Evolutionary conservation across 2,113 vertebrate genomes (phyloP).

Genomic region (Rhipidura dahli): DNA sequence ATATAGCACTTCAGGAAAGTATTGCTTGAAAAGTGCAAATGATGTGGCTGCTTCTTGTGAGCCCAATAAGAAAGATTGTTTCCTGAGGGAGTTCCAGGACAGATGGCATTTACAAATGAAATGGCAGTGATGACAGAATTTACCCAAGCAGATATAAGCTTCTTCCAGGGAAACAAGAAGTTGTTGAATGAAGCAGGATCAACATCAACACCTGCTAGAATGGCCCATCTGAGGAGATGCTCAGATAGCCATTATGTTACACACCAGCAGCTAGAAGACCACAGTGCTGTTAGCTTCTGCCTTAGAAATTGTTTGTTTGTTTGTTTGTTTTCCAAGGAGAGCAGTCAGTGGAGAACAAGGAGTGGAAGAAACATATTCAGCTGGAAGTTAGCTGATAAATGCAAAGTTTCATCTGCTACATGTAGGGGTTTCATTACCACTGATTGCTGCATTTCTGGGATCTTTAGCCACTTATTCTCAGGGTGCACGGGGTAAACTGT

Average conservation of each 20-base stretch:
- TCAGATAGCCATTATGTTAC: background rate
- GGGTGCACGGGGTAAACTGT: background rate
- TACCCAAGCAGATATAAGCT: conserved; percentile 39
- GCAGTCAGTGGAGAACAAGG: background rate
- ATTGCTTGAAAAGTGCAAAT: background rate
- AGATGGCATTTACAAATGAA: conserved; percentile 57
- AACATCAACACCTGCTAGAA: conserved; percentile 39
- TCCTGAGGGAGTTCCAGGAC: conserved; percentile 39
- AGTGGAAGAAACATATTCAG: background rate
- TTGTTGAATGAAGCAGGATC: conserved; percentile 53
- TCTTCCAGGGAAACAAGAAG: conserved; percentile 53
- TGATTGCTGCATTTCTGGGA: background rate
- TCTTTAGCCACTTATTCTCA: background rate
- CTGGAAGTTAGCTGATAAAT: background rate
- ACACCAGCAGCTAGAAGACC: background rate
- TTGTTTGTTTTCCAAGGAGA: background rate
- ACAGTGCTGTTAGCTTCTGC: background rate
- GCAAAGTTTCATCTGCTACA: background rate
- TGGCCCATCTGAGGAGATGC: background rate
- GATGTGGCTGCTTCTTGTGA: background rate
- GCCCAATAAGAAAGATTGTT: conserved; percentile 17
- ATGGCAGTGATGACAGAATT: conserved; percentile 52
- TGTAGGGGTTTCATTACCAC: background rate
- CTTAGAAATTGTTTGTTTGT: background rate
- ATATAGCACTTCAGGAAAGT: background rate